Evolutionary conservation across 2,888 invertebrate genomes (phyloP), one percentile per base, ranked within the genome.

Genomic region (Thereva nobilitata): DNA sequence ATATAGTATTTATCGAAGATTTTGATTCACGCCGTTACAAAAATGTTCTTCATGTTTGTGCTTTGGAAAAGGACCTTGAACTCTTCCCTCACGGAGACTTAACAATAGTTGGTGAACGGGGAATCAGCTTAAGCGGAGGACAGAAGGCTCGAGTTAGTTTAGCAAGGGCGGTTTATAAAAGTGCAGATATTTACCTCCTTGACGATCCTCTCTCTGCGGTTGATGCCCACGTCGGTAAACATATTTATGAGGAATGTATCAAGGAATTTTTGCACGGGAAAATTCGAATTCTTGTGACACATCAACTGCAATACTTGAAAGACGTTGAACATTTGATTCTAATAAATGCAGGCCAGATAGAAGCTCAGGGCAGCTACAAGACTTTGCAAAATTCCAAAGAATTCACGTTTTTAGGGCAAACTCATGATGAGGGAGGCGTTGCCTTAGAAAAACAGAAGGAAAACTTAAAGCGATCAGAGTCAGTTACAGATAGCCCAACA

Each of bases 1-100:
- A 98, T 79, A 94, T 98, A 71, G 79, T 95, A 1, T 97, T 98
- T 80, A 97, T 96, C 0, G 86, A 82, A 69, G 79, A 80, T 85
- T 74, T 83, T 86, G 70, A 89, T 86, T 87, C 89, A 56, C 76
- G 80, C 5, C 76, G 82, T 3, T 81, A 81, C 67, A 75, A 77
- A 8, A 81, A 81, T 59, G 85, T 88, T 0, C 78, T 87, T 0
- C 82, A 82, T 67, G 86, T 84, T 0, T 89, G 88, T 74, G 86
- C 87, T 2, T 76, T 89, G 66, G 82, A 85, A 71, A 81, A 82
- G 71, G 91, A 92, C 76, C 82, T 92, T 71, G 83, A 84, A 84
- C 86, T 74, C 72, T 85, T 80, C 80, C 89, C 75, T 79, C 72
- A 79, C 12, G 82, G 84, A 0, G 85, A 85, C 72, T 73, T 80